phyloP scores from a whole-genome alignment of 2,113 vertebrate genomes.

The Chlorodrepanis virens region DNA sequence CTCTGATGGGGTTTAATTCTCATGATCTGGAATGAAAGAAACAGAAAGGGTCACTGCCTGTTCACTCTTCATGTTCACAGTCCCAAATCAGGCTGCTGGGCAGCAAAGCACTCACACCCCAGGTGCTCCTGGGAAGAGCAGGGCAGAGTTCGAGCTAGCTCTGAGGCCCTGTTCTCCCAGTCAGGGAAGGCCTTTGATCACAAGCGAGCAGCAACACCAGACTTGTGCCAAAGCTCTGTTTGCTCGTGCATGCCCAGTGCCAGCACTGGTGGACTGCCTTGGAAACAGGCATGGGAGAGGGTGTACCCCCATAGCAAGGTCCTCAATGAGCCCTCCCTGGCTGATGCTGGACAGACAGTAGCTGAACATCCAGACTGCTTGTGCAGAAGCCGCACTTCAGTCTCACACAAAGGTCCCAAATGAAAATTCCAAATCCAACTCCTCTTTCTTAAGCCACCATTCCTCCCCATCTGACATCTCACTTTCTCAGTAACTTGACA shows the following conservation, averaged over 20 bases:
- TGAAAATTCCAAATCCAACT: neutral
- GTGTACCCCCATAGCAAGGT: neutral
- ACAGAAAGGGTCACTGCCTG: slow-evolving; percentile 43
- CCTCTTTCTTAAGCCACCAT: neutral
- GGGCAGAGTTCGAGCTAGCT: neutral
- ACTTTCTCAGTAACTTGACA: neutral
- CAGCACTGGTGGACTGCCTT: slow-evolving; percentile 6
- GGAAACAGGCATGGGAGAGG: neutral
- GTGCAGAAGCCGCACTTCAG: neutral
- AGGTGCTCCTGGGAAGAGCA: slow-evolving; percentile 15
- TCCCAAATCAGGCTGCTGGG: neutral
- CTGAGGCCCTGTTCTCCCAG: neutral
- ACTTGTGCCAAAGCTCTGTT: slow-evolving; percentile 40
- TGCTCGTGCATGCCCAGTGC: neutral
- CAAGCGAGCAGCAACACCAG: neutral
- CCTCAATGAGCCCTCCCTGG: neutral
- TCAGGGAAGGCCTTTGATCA: slow-evolving; percentile 31
- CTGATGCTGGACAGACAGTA: neutral
- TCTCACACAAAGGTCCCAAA: neutral
- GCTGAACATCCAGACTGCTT: neutral
- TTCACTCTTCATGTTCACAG: slow-evolving; percentile 5
- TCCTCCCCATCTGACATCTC: neutral
- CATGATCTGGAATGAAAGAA: slow-evolving; percentile 85
- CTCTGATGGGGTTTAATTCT: slow-evolving; percentile 87
- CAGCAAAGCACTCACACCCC: neutral